Evolutionary conservation across 92 coral and sea anemone species (phyloP).

Genomic region (Micromussa lordhowensis): DNA sequence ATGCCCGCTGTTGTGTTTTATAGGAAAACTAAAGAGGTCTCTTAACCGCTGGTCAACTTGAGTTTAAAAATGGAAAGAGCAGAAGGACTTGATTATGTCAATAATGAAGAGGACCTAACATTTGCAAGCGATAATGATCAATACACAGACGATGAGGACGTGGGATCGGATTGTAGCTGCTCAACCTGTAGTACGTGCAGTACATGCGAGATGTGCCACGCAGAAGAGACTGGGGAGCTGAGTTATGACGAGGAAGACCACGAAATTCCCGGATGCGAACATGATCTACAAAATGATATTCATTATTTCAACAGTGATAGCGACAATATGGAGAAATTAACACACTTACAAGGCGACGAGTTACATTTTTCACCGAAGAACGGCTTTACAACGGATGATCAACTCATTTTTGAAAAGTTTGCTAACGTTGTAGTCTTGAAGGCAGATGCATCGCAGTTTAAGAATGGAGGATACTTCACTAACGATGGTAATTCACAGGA

Average conservation of each 20-base stretch:
- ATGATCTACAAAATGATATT: background rate
- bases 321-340: background rate
- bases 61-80: conserved; percentile 15
- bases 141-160: conserved; percentile 42
- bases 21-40: conserved; percentile 11
- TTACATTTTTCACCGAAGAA: conserved; percentile 13
- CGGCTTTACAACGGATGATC: conserved; percentile 26
- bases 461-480: conserved; percentile 32
- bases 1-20: background rate
- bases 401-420: conserved; percentile 32
- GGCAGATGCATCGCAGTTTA: conserved; percentile 43
- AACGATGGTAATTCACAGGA: conserved; percentile 8
- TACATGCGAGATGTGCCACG: conserved; percentile 38
- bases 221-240: conserved; percentile 21
- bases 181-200: conserved; percentile 82
- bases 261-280: conserved; percentile 6
- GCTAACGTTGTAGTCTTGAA: conserved; percentile 33
- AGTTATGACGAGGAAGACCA: conserved; percentile 32
- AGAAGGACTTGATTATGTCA: conserved; percentile 13
- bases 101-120: conserved; percentile 7
- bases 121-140: conserved; percentile 33
- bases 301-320: background rate
- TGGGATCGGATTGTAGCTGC: conserved; percentile 75
- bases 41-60: background rate
- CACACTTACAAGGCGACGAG: background rate